Conservation (phyloP, 92 coral and sea anemone species). For the Parazoanthus atlanticus region DNA sequence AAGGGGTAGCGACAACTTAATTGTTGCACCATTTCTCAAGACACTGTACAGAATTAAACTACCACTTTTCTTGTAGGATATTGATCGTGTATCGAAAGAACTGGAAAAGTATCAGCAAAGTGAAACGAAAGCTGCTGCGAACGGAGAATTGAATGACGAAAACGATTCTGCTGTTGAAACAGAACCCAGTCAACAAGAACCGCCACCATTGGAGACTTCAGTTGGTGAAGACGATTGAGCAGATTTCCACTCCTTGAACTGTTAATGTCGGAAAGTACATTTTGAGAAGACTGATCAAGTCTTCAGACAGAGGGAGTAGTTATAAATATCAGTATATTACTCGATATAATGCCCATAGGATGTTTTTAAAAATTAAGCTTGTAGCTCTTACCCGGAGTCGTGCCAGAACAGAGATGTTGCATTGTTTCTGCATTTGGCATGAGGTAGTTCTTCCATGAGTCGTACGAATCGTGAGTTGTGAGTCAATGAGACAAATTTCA, state of each 20-base stretch:
- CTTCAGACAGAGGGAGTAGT: too few relatives aligned
- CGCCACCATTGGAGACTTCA: neutral
- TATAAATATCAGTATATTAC: too few relatives aligned
- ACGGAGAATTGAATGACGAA: conserved; percentile 2
- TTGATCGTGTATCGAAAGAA: conserved; percentile 33
- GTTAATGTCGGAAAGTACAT: too few relatives aligned
- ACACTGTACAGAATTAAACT: neutral
- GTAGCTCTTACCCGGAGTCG: neutral
- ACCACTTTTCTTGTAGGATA: conserved; percentile 6
- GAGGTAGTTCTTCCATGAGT: neutral
- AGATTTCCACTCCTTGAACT: neutral
- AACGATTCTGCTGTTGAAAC: neutral
- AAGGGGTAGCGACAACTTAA: neutral
- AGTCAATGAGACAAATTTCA: neutral
- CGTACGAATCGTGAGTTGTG: neutral
- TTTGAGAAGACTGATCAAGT: neutral
- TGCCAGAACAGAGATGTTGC: neutral
- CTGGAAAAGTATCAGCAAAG: conserved; percentile 40
- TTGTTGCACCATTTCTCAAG: neutral
- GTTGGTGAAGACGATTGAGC: neutral
- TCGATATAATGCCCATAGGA: too few relatives aligned
- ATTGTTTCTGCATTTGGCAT: neutral
- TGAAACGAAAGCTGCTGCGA: neutral
- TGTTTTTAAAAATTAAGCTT: neutral
- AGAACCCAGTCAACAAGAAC: conserved; percentile 3